Evolutionary conservation across 1,140 invertebrate genomes (phyloP).

Genomic region (Drosophila insularis): DNA sequence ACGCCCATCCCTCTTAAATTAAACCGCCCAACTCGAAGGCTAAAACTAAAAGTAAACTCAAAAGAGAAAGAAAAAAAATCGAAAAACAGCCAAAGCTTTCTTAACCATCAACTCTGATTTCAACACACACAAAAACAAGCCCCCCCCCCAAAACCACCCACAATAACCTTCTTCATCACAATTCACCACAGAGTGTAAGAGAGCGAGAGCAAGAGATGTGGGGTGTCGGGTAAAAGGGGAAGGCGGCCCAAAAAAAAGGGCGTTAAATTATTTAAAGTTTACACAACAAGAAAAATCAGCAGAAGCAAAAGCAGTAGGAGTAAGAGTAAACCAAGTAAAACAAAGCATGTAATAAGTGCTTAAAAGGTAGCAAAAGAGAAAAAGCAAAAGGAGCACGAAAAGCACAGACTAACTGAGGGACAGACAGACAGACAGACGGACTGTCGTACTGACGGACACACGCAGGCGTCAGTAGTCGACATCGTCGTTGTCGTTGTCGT

Average conservation of each 20-base stretch:
- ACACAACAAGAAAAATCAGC: conserved; percentile 32
- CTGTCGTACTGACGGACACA: not conserved
- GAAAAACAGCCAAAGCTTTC: conserved; percentile 38
- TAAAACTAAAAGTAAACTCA: conserved; percentile 4
- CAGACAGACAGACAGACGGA: not conserved
- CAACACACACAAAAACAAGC: conserved; percentile 42
- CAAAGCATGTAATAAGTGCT: conserved; percentile 61
- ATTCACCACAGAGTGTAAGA: conserved; percentile 42
- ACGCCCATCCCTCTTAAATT: too few species aligned
- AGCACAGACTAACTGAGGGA: not conserved
- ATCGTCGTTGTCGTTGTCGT: not conserved
- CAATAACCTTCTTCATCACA: conserved; percentile 9
- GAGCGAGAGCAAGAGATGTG: not conserved
- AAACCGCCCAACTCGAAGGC: not conserved
- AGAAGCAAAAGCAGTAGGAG: not conserved
- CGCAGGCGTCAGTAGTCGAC: conserved; percentile 12
- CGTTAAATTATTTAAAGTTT: conserved; percentile 74
- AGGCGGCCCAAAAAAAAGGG: not conserved
- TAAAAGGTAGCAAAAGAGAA: conserved; percentile 46
- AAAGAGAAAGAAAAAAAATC: not conserved
- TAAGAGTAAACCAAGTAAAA: conserved; percentile 32
- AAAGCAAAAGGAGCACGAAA: not conserved
- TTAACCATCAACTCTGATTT: conserved; percentile 52
- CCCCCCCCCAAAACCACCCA: not conserved
- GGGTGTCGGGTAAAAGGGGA: too few species aligned